phyloP scores from a whole-genome alignment of 2,113 vertebrate genomes.

The Zosterops lateralis region DNA sequence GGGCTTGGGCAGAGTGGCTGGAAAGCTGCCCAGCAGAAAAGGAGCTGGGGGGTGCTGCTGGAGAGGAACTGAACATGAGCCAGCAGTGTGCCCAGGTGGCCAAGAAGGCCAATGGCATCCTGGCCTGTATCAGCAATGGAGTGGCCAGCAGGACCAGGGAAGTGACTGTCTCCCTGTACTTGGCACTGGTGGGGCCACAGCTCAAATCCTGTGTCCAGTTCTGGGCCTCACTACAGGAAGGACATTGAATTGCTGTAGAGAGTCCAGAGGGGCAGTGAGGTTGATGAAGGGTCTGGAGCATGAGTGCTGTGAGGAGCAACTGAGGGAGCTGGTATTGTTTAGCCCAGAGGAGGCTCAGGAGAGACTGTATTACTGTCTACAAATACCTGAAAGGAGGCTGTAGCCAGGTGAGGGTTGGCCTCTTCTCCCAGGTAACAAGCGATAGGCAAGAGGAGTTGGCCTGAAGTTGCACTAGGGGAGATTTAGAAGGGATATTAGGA shows the following conservation, averaged over 20 bases:
- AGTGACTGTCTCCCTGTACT: rapidly evolving
- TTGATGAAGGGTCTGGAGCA: neutral
- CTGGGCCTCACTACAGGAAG: neutral
- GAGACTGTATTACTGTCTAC: neutral
- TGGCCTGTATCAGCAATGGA: rapidly evolving
- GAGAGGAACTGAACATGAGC: neutral
- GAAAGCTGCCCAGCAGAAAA: neutral
- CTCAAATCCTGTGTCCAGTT: neutral
- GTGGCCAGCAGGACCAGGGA: neutral
- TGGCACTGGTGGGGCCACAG: rapidly evolving
- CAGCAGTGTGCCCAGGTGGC: neutral
- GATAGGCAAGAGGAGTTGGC: neutral
- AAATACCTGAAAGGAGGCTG: neutral
- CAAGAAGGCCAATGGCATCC: neutral
- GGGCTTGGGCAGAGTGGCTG: neutral
- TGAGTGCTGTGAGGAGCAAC: neutral
- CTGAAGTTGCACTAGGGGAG: neutral
- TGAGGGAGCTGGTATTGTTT: neutral
- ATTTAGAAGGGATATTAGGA: neutral
- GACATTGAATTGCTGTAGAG: neutral
- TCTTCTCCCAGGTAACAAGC: neutral
- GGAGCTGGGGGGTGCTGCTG: neutral
- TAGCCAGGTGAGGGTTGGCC: neutral
- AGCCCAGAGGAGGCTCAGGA: neutral
- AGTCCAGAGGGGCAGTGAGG: rapidly evolving